Percentiles rank a stretch among this genome's conserved stretches.
Evolutionary conservation across 2,888 invertebrate species (phyloP).

Genomic region (Deilephila porcellus): DNA sequence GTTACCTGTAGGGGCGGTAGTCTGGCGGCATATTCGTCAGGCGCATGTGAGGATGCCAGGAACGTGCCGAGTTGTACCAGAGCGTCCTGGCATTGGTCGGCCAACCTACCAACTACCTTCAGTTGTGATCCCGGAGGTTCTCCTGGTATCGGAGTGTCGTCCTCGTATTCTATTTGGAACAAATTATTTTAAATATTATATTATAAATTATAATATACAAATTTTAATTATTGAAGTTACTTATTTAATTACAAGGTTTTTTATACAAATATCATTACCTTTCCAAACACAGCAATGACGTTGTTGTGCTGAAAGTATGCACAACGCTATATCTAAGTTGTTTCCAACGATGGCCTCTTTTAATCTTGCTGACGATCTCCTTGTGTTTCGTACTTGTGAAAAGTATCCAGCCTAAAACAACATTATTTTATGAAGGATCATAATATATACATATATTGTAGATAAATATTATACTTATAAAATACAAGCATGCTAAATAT

Average conservation of each 20-base stretch:
- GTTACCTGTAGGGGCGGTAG: constrained; percentile 91
- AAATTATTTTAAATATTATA: neutral
- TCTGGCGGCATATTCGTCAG: constrained; percentile 96
- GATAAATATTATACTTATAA: neutral
- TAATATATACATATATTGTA: too few relatives aligned
- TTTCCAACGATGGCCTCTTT: constrained; percentile 98
- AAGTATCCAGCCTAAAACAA: constrained; percentile 95
- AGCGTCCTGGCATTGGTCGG: constrained; percentile 98
- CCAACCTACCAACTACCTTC: constrained; percentile 94
- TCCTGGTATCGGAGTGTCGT: constrained; percentile 62
- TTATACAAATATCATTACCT: constrained; percentile 73
- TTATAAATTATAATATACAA: neutral
- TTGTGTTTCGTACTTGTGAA: constrained; percentile 97
- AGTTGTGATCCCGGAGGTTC: constrained; percentile 91
- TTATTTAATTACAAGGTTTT: neutral
- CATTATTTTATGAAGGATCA: neutral
- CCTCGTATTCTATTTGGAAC: constrained; percentile 60
- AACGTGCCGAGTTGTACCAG: constrained; percentile 99
- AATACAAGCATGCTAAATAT: neutral
- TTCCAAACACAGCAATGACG: constrained; percentile 95
- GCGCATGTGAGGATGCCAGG: constrained; percentile 95
- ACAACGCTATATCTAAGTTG: constrained; percentile 96
- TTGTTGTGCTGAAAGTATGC: constrained; percentile 98
- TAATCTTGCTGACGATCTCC: constrained; percentile 96
- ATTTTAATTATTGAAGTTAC: neutral